phyloP scores from a whole-genome alignment of 2,113 vertebrate species.

The Nothobranchius furzeri region DNA sequence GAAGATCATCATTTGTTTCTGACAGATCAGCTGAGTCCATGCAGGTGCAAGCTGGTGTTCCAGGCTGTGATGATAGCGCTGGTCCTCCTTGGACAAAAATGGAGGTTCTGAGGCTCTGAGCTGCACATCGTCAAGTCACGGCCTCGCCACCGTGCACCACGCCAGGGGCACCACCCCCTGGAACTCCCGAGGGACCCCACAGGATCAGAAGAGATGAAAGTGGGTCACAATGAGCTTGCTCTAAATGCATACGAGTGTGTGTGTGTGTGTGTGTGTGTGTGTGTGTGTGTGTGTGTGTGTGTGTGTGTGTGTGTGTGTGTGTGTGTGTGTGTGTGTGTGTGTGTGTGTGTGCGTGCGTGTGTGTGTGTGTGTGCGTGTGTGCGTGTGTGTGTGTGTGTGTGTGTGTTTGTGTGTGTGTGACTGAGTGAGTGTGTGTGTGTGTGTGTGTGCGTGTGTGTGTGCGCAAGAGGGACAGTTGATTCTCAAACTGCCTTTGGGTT shows the following conservation, averaged over 20 bases:
- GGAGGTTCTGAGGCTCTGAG: neutral
- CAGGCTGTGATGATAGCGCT: constrained; percentile 1
- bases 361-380: too few relatives aligned
- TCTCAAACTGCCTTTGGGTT: constrained; percentile 68
- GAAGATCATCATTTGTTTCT: too few relatives aligned
- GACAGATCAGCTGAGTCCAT: too few relatives aligned
- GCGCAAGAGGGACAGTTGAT: constrained; percentile 23
- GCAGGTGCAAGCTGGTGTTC: too few relatives aligned
- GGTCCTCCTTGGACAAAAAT: neutral
- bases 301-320: too few relatives aligned
- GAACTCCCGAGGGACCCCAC: constrained; percentile 43
- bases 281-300: too few relatives aligned
- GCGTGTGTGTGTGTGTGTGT: constrained; percentile 10
- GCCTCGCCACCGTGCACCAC: constrained; percentile 11
- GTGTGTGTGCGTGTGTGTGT: too few relatives aligned
- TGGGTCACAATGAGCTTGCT: constrained; percentile 63
- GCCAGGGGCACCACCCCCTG: constrained; percentile 16
- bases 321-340: neutral
- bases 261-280: constrained; percentile 6
- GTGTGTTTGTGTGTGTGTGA: too few relatives aligned
- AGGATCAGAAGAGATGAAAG: constrained; percentile 56
- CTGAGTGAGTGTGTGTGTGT: neutral
- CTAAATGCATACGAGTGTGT: constrained; percentile 5
- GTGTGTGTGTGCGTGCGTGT: neutral
- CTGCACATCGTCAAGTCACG: constrained; percentile 22